Evolutionary conservation across 2,888 invertebrate genomes (phyloP).

Genomic region (Zygothrica quintamaculata): DNA sequence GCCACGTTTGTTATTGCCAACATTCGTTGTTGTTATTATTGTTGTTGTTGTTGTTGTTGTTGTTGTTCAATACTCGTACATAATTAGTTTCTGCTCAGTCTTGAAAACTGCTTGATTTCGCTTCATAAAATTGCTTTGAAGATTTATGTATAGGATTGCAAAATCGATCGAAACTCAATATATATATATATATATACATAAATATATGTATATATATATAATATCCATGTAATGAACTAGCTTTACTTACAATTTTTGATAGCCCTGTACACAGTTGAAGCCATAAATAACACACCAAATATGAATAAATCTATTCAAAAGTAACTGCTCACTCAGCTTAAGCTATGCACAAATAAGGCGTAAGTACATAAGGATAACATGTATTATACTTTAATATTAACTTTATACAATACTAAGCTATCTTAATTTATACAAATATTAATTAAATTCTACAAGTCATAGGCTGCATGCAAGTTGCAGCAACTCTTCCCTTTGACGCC

Average conservation of each 20-base stretch:
- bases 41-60: conserved; percentile 37
- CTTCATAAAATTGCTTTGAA: conserved; percentile 45
- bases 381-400: too few species aligned
- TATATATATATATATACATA: conserved; percentile 10
- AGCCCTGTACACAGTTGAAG: conserved; percentile 3
- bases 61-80: conserved; percentile 51
- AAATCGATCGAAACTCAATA: conserved; percentile 16
- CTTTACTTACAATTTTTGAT: not conserved
- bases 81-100: conserved; percentile 65
- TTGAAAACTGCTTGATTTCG: conserved; percentile 23
- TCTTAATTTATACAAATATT: too few species aligned
- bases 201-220: too few species aligned
- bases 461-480: too few species aligned
- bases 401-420: too few species aligned
- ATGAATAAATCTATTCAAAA: too few species aligned
- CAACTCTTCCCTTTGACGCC: too few species aligned
- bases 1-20: conserved; percentile 38
- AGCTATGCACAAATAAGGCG: too few species aligned
- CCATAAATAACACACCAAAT: too few species aligned
- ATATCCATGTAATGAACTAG: not conserved
- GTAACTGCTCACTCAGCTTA: too few species aligned
- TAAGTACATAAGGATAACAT: too few species aligned
- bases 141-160: conserved; percentile 60
- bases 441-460: too few species aligned
- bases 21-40: conserved; percentile 31